Base-by-base conservation (phyloP, 2,888 invertebrate species). In the Parapristionchus giblindavisi region DNA sequence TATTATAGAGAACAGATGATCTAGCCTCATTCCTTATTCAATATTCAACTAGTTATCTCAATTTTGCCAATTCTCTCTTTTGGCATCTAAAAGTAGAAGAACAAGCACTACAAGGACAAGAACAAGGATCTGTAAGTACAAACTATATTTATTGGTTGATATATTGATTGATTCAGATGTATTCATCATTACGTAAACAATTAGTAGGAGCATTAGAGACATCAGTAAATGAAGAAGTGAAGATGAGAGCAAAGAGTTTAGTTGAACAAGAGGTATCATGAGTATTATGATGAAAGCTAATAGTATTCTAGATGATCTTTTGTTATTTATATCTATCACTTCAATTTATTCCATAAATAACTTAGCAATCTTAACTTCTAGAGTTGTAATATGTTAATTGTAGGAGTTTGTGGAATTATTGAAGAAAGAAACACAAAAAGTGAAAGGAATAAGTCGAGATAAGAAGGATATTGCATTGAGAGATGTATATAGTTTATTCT, bases 31-130 rank as follows among this genome's bases (percentile, higher is more conserved):
- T 84, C 63, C 80, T 86, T 54, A 80, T 86, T 58, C 78, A 83
- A 56, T 80, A 96, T 75, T 95, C 97, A 0, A 93, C 94, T 89
- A 92, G 92, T 86, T 96, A 97, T 91, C 92, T 93, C 68, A 93
- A 92, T 24, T 90, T 99, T 61, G 96, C 96, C 65, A 98, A 97
- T 91, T 98, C 97, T 89, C 93, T 99, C 83, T 98, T 94, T 90
- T 99, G 99, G 99, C 79, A 83, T 78, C 77, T 83, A 27, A 81
- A 80, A 61, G 81, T 81, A 32, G 83, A 83, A 66, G 80, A 80
- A n/a, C 80, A 81, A 66, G 77, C 77, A 11, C 74, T 79, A 0
- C 77, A 65, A 56, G 61, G 70, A 1, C 72, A 77, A 8, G 81
- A 81, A 40, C 71, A 71, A 14, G 43, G 43, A 40, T 17, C 24